Base-by-base conservation (phyloP, 1,140 invertebrate genomes). In the Maconellicoccus hirsutus region DNA sequence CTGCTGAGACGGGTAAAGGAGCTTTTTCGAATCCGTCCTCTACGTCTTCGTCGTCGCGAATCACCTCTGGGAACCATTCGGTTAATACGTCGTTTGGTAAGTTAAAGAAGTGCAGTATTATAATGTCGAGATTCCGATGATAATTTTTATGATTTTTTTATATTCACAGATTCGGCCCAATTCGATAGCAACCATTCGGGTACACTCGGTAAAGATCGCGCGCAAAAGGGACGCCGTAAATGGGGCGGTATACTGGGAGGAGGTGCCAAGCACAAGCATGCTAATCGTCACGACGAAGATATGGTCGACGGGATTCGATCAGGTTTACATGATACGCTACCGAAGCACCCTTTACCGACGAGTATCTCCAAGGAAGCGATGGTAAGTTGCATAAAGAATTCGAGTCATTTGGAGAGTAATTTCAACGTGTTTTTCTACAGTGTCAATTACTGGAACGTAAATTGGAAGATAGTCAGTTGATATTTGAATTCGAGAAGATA, bases 401-500 rank as follows among this genome's bases (percentile, higher is more conserved):
- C n/a, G n/a, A n/a, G n/a, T n/a, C n/a, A n/a, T n/a, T n/a, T n/a
- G n/a, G n/a, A n/a, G n/a, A n/a, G n/a, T n/a, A n/a, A n/a, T n/a
- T n/a, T n/a, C n/a, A 52, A 52, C n/a, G 6, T 52, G 75, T 73
- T 72, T 76, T 75, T 75, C 81, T 83, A 16, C 79, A 92, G 90
- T 89, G 89, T 77, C 87, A 89, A 80, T 80, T 91, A 71, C 80
- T 94, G 29, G 89, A 93, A 78, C 86, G 86, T 72, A 92, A 91
- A 77, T 82, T 94, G 74, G 83, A 84, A 2, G 91, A 92, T 77
- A 86, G 87, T 70, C 88, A 92, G 76, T 83, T 95, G 1, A 87
- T 92, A 75, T 87, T 89, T 78, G 92, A 94, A 78, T 96, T 93
- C 82, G 91, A 94, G 77, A 85, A 88, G 75, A 90, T 94, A 75